These are phyloP conservation scores for Parambassis ranga DNA, from an alignment of 2,797 vertebrate species.

Conservation along the genomic window DNA sequence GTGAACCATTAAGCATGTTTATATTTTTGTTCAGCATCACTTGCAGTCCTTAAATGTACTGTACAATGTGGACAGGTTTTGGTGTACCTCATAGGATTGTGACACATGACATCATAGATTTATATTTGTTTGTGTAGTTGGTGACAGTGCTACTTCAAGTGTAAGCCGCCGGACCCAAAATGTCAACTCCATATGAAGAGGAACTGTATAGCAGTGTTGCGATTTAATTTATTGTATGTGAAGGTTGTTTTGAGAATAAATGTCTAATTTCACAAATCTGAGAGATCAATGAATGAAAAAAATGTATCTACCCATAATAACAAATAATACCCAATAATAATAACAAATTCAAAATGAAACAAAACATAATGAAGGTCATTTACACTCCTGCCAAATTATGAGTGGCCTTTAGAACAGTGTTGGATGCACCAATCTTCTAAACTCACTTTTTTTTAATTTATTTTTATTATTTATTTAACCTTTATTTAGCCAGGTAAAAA, in stretches of 20 bases:
- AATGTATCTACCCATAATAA: too few species aligned
- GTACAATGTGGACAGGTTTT: constrained; percentile 49
- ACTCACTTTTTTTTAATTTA: too few species aligned
- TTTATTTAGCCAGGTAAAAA: too few species aligned
- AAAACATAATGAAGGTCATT: too few species aligned
- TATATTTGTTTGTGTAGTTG: constrained; percentile 64
- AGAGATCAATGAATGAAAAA: neutral
- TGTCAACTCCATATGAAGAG: constrained; percentile 62
- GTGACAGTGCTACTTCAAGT: constrained; percentile 54
- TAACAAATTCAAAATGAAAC: too few species aligned
- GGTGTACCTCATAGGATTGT: constrained; percentile 53
- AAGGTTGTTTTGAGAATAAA: constrained; percentile 91
- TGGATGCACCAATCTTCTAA: too few species aligned
- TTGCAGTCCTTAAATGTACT: constrained; percentile 46
- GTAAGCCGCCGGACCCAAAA: constrained; percentile 36
- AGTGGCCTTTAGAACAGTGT: too few species aligned
- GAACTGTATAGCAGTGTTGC: constrained; percentile 76
- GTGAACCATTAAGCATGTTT: constrained; percentile 7
- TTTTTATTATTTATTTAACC: too few species aligned
- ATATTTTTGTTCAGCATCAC: constrained; percentile 13
- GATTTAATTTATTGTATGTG: constrained; percentile 91
- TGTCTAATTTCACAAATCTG: constrained; percentile 72
- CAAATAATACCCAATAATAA: too few species aligned
- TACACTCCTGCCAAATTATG: too few species aligned
- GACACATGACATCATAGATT: constrained; percentile 38